Evolutionary conservation across 2,113 vertebrate species (phyloP).

Genomic region (Sinosuthora webbiana): DNA sequence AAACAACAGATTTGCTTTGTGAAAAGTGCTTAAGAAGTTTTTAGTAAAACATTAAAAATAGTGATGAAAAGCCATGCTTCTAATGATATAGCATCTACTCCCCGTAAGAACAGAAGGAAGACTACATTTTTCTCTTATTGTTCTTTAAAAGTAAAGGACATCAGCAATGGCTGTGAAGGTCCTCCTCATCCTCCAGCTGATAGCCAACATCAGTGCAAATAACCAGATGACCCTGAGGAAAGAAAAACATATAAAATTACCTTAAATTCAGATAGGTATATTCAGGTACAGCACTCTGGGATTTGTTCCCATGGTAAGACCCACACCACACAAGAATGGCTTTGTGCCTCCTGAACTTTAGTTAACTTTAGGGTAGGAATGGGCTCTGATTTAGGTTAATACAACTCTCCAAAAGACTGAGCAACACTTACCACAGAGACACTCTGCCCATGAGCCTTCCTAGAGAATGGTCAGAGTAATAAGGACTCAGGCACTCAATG

Average conservation of each 20-base stretch:
- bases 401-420: background rate
- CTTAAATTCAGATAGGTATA: background rate
- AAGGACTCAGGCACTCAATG: background rate
- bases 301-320: background rate
- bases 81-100: background rate
- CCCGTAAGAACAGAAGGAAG: background rate
- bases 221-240: slow-evolving; percentile 62
- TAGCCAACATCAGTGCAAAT: slow-evolving; percentile 64
- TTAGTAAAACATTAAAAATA: background rate
- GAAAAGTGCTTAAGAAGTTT: background rate
- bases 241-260: background rate
- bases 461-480: background rate
- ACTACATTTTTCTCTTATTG: background rate
- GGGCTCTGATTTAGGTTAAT: background rate
- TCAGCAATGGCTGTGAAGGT: background rate
- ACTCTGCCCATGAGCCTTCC: background rate
- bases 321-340: background rate
- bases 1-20: background rate
- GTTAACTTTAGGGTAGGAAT: background rate
- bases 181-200: slow-evolving; percentile 3
- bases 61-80: background rate
- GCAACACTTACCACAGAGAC: background rate
- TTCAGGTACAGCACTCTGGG: background rate
- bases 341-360: background rate
- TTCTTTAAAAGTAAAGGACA: background rate